Evolutionary conservation across 35 echinoderm and acorn worm genomes (phyloP).

Genomic region (Heliocidaris erythrogramma): DNA sequence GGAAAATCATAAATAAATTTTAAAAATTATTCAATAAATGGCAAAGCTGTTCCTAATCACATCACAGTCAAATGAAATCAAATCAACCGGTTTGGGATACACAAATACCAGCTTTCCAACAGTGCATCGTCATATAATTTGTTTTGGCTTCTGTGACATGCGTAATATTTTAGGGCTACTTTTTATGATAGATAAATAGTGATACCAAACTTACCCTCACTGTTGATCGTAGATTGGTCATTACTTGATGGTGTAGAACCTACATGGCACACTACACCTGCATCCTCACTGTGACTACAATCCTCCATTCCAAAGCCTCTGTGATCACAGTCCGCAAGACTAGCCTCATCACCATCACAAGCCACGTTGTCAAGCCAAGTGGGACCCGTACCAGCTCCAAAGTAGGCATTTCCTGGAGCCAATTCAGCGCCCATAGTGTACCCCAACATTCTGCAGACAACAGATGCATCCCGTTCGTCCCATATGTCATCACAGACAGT

Average conservation of each 20-base stretch:
- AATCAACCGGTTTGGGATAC: too few species aligned
- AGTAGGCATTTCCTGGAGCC: not conserved
- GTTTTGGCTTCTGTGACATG: not conserved
- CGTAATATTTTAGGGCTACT: not conserved
- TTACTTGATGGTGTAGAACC: not conserved
- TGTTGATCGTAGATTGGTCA: not conserved
- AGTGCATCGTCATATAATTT: too few species aligned
- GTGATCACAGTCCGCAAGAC: conserved; percentile 29
- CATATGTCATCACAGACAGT: conserved; percentile 49
- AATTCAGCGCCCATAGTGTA: not conserved
- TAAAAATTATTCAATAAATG: too few species aligned
- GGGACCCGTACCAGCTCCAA: not conserved
- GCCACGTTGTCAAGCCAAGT: conserved; percentile 14
- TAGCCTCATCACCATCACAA: not conserved
- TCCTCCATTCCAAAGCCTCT: not conserved
- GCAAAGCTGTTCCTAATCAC: too few species aligned
- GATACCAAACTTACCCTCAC: not conserved
- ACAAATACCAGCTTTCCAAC: too few species aligned
- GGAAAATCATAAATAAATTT: too few species aligned
- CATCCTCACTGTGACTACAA: conserved; percentile 9
- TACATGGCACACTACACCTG: conserved; percentile 6
- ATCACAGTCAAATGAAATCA: too few species aligned
- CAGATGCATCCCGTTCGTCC: conserved; percentile 38
- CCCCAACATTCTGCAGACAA: conserved; percentile 50
- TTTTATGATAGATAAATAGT: not conserved